Evolutionary conservation across 1,140 invertebrate species (phyloP).

Genomic region (Drosophila pseudoananassae): DNA sequence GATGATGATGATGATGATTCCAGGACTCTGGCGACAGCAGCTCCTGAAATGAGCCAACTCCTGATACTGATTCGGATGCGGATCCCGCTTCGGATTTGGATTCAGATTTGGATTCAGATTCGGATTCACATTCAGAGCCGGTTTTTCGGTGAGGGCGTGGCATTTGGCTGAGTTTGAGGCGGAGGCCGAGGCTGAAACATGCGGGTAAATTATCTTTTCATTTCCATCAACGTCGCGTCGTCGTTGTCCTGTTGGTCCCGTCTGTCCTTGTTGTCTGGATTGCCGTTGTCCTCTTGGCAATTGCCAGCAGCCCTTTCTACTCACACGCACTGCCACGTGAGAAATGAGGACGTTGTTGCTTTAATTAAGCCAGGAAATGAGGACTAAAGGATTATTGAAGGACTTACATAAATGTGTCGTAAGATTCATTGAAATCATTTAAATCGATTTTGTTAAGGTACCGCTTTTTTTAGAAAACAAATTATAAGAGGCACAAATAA

Average conservation of each 20-base stretch:
- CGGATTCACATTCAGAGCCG: slow-evolving; percentile 11
- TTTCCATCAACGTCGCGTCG: slow-evolving; percentile 59
- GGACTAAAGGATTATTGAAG: not conserved
- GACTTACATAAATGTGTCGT: not conserved
- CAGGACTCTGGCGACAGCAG: slow-evolving; percentile 19
- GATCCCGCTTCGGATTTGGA: slow-evolving; percentile 1
- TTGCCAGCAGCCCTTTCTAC: slow-evolving; percentile 28
- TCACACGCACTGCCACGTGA: not conserved
- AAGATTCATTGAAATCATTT: too few relatives aligned
- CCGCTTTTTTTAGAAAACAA: too few relatives aligned
- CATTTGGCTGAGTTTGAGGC: slow-evolving; percentile 33
- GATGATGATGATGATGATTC: slow-evolving; percentile 22
- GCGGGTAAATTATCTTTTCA: slow-evolving; percentile 82
- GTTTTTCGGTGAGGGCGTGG: slow-evolving; percentile 34
- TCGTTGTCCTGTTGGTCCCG: slow-evolving; percentile 9
- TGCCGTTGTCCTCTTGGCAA: slow-evolving; percentile 40
- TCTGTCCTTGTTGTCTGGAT: slow-evolving; percentile 7
- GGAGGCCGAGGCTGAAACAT: slow-evolving; percentile 68
- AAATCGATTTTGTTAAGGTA: too few relatives aligned
- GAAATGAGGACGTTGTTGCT: not conserved
- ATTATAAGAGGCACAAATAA: too few relatives aligned
- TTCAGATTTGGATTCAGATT: slow-evolving; percentile 14
- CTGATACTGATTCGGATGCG: slow-evolving; percentile 10
- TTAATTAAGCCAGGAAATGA: not conserved
- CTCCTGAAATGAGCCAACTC: slow-evolving; percentile 17